Evolutionary conservation across 64 coral and sea anemone genomes (phyloP).

Genomic region (Hydrozoanthus tunicans): DNA sequence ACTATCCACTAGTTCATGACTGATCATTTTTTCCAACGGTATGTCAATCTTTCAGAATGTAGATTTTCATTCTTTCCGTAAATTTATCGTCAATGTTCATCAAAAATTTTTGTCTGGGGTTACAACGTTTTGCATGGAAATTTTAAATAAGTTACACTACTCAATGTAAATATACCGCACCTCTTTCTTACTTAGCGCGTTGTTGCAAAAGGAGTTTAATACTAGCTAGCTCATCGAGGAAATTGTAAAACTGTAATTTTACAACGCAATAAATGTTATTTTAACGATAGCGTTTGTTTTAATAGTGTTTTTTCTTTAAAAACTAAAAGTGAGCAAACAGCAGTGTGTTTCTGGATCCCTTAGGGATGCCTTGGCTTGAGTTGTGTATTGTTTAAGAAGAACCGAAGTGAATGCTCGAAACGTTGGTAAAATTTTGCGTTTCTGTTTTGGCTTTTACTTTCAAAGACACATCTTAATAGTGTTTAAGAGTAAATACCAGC

Average conservation of each 20-base stretch:
- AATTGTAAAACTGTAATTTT: background rate
- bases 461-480: too few relatives aligned
- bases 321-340: too few relatives aligned
- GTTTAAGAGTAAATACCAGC: too few relatives aligned
- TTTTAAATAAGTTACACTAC: background rate
- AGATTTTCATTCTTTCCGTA: background rate
- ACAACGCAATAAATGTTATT: conserved; percentile 19
- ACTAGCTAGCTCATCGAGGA: background rate
- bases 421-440: too few relatives aligned
- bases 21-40: background rate
- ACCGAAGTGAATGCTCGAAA: too few relatives aligned
- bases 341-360: too few relatives aligned
- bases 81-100: background rate
- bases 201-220: background rate
- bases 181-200: too few relatives aligned
- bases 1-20: background rate
- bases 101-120: background rate
- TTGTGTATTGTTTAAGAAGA: too few relatives aligned
- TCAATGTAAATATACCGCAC: background rate
- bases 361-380: too few relatives aligned
- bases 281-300: background rate
- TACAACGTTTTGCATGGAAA: background rate
- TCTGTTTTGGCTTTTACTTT: too few relatives aligned
- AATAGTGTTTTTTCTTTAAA: too few relatives aligned
- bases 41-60: background rate